Conservation (phyloP, 2,888 invertebrate species). For the Lasius platythorax region DNA sequence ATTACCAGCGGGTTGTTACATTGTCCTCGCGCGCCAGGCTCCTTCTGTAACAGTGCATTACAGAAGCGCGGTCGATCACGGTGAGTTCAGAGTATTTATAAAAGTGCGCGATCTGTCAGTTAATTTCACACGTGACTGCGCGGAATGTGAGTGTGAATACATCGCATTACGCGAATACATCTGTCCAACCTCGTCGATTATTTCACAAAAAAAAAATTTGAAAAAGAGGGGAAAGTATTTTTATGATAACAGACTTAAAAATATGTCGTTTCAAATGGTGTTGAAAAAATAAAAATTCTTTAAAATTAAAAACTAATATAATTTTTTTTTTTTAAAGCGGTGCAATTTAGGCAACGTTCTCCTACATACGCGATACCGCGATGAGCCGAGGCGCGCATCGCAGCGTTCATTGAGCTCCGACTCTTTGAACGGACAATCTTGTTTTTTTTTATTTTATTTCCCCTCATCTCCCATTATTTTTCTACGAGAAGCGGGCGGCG, state of each 20-base stretch:
- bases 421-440: slow-evolving; percentile 61
- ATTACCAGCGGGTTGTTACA: slow-evolving; percentile 78
- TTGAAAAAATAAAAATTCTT: too few relatives aligned
- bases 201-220: background rate
- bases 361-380: background rate
- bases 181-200: background rate
- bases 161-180: background rate
- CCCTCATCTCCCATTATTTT: slow-evolving; percentile 70
- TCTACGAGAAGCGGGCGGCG: slow-evolving; percentile 80
- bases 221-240: background rate
- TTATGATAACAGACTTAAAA: too few relatives aligned
- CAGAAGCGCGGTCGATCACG: background rate
- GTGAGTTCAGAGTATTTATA: background rate
- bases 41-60: slow-evolving; percentile 4
- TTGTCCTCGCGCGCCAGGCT: slow-evolving; percentile 63
- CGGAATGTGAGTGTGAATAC: background rate
- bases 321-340: background rate
- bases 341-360: background rate
- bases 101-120: background rate
- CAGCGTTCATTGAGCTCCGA: slow-evolving; percentile 66
- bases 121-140: background rate
- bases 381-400: slow-evolving; percentile 12
- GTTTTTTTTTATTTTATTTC: slow-evolving; percentile 37
- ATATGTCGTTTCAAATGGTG: too few relatives aligned
- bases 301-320: background rate